Evolutionary conservation across 1,140 invertebrate species (phyloP).

Genomic region (Brachionus koreanus): DNA sequence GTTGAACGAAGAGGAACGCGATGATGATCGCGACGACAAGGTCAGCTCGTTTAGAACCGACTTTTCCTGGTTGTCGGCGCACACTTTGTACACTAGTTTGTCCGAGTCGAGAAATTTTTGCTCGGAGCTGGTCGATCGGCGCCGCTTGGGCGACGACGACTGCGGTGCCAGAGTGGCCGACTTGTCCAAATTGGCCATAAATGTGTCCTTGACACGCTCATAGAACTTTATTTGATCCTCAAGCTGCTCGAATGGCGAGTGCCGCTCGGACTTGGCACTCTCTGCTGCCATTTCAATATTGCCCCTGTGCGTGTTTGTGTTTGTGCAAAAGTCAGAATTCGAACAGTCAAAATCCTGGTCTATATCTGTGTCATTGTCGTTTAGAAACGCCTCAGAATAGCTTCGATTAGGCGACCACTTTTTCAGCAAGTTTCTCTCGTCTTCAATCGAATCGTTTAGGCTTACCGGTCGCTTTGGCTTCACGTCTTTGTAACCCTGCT

Average conservation of each 20-base stretch:
- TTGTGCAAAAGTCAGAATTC: background rate
- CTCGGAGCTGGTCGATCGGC: background rate
- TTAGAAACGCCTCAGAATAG: background rate
- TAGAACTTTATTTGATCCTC: constrained; percentile 9
- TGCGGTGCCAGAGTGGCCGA: background rate
- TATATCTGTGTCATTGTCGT: constrained; percentile 24
- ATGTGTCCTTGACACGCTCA: constrained; percentile 2
- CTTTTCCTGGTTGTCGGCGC: background rate
- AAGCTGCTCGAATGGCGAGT: background rate
- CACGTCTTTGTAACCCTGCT: background rate
- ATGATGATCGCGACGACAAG: background rate
- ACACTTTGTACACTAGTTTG: background rate
- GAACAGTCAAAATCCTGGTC: constrained; percentile 15
- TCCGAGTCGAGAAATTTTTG: background rate
- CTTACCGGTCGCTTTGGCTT: background rate
- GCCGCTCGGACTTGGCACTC: background rate
- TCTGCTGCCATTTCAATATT: background rate
- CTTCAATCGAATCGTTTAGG: constrained; percentile 15
- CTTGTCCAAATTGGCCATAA: background rate
- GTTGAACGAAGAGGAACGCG: background rate
- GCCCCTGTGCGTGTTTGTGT: background rate
- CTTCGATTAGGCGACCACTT: background rate
- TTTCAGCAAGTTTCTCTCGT: background rate
- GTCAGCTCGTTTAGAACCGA: background rate
- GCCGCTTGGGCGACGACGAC: background rate